A percentile compares a stretch with the other conserved stretches of the same genome.
phyloP scores from a whole-genome alignment of 1,140 invertebrate genomes.

The Orchesella cincta region DNA sequence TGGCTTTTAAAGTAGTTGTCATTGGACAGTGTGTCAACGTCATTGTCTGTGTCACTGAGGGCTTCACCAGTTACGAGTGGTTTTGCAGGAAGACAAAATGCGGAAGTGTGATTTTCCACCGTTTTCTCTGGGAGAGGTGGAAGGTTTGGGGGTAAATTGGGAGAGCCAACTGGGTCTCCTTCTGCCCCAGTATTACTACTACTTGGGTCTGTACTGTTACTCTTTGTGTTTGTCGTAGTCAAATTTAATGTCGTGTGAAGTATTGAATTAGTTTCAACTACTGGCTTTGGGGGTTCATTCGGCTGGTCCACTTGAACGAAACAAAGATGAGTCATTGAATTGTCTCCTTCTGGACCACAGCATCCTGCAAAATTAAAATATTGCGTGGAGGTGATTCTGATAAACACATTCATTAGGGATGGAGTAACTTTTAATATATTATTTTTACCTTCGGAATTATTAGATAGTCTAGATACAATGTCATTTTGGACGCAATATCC shows the following conservation, averaged over 20 bases:
- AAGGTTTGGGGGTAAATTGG: neutral
- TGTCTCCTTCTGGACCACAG: constrained; percentile 46
- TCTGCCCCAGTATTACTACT: neutral
- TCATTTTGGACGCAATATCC: constrained; percentile 46
- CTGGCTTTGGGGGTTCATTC: neutral
- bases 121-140: neutral
- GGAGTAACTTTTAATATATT: neutral
- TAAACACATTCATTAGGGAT: neutral
- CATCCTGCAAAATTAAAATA: constrained; percentile 43
- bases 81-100: constrained; percentile 49
- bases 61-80: constrained; percentile 34
- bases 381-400: too few relatives aligned
- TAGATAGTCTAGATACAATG: constrained; percentile 43
- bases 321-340: constrained; percentile 48
- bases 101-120: constrained; percentile 14
- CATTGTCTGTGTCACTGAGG: neutral
- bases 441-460: constrained; percentile 46
- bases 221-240: too few relatives aligned
- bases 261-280: neutral
- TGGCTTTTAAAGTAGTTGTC: neutral
- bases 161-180: neutral
- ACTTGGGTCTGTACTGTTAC: neutral
- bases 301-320: constrained; percentile 42
- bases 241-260: neutral
- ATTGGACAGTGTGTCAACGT: neutral